phyloP scores from a whole-genome alignment of 2,888 invertebrate species.

The Protonemura montana region DNA sequence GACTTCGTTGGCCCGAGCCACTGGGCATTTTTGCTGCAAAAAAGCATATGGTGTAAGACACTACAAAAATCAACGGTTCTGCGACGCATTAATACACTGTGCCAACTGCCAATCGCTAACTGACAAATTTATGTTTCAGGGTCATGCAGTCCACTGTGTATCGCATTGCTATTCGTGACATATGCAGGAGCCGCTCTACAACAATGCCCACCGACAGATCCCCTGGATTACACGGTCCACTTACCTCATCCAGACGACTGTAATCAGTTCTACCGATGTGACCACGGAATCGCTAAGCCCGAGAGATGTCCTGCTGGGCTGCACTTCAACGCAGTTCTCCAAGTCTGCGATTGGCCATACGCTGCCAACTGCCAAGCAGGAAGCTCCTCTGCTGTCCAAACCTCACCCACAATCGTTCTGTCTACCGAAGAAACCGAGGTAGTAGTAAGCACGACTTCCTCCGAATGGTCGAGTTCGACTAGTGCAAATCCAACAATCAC shows the following conservation, averaged over 20 bases:
- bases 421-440: background rate
- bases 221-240: constrained; percentile 34
- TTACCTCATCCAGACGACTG: constrained; percentile 38
- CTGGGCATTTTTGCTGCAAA: too few relatives aligned
- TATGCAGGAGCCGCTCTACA: too few relatives aligned
- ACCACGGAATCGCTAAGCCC: constrained; percentile 50
- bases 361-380: constrained; percentile 47
- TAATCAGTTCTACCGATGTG: constrained; percentile 50
- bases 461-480: background rate
- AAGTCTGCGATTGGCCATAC: constrained; percentile 52
- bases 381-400: background rate
- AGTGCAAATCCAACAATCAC: background rate
- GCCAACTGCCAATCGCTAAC: too few relatives aligned
- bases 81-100: too few relatives aligned
- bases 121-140: too few relatives aligned
- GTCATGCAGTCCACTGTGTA: too few relatives aligned
- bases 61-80: too few relatives aligned
- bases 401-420: too few relatives aligned
- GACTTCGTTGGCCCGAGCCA: too few relatives aligned
- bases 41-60: too few relatives aligned
- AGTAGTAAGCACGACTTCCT: too few relatives aligned
- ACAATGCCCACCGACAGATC: constrained; percentile 15
- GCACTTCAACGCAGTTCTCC: constrained; percentile 51
- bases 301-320: constrained; percentile 51
- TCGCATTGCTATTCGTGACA: too few relatives aligned